Evolutionary conservation across 1,140 invertebrate genomes (phyloP).

Genomic region (Eciton burchellii): DNA sequence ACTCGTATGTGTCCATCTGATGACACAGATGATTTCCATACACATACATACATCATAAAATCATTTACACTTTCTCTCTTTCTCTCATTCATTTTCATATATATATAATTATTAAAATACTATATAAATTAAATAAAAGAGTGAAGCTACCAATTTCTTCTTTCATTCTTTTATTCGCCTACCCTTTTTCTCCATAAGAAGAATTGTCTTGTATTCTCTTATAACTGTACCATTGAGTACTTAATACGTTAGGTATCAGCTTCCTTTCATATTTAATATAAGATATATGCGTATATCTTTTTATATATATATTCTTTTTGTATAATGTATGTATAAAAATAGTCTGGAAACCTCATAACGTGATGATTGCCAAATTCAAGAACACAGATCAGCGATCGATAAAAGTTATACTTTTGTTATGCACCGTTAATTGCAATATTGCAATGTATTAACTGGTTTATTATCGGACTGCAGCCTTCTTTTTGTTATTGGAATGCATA

Average conservation of each 20-base stretch:
- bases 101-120: slow-evolving; percentile 64
- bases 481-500: slow-evolving; percentile 46
- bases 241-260: slow-evolving; percentile 4
- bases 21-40: slow-evolving; percentile 6
- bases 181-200: slow-evolving; percentile 22
- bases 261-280: slow-evolving; percentile 12
- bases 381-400: slow-evolving; percentile 30
- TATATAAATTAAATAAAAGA: slow-evolving; percentile 69
- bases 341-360: slow-evolving; percentile 65
- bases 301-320: slow-evolving; percentile 42
- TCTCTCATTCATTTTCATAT: slow-evolving; percentile 1
- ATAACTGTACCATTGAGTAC: slow-evolving; percentile 15
- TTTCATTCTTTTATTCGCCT: neutral
- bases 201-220: slow-evolving; percentile 11
- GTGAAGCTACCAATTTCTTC: slow-evolving; percentile 21
- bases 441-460: slow-evolving; percentile 2
- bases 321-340: slow-evolving; percentile 75
- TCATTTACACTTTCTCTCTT: neutral
- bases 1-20: neutral
- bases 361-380: slow-evolving; percentile 65
- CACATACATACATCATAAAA: neutral
- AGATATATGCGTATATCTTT: neutral
- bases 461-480: neutral
- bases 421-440: slow-evolving; percentile 12
- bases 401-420: slow-evolving; percentile 19